A percentile compares a stretch with the other conserved stretches of the same genome.
Conservation (phyloP, 2,888 invertebrate genomes). For the Cheiracanthium punctorium region DNA sequence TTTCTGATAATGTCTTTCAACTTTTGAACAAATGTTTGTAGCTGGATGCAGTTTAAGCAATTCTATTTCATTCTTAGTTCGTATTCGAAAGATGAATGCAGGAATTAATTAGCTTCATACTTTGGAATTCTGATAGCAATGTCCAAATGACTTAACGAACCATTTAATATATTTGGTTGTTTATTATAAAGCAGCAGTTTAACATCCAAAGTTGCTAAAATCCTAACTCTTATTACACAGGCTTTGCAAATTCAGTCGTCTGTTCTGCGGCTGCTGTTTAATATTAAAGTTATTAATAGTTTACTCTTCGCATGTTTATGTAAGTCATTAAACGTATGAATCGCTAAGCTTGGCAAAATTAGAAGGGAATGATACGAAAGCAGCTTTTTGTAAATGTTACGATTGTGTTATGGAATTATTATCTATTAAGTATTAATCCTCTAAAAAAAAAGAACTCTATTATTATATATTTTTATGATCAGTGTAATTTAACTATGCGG, state of each 20-base stretch:
- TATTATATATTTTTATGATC: too few species aligned
- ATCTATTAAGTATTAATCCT: too few species aligned
- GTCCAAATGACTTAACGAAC: background rate
- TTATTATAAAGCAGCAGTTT: background rate
- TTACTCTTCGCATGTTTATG: too few species aligned
- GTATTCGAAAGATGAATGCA: background rate
- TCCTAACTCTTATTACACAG: background rate
- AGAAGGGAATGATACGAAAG: too few species aligned
- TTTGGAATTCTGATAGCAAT: background rate
- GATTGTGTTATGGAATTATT: too few species aligned
- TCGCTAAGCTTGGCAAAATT: too few species aligned
- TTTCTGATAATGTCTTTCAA: background rate
- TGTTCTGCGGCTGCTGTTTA: too few species aligned
- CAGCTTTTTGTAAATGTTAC: too few species aligned
- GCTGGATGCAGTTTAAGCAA: background rate
- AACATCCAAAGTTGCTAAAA: background rate
- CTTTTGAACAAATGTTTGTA: background rate
- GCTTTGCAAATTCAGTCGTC: background rate
- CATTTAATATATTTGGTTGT: constrained; percentile 1
- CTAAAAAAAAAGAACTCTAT: too few species aligned
- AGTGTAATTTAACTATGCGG: too few species aligned
- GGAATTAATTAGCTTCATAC: background rate
- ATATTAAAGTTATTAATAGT: too few species aligned
- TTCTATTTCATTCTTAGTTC: background rate
- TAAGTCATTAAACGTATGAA: too few species aligned